phyloP scores from a whole-genome alignment of 2,797 vertebrate species.

The Alfaro cultratus region DNA sequence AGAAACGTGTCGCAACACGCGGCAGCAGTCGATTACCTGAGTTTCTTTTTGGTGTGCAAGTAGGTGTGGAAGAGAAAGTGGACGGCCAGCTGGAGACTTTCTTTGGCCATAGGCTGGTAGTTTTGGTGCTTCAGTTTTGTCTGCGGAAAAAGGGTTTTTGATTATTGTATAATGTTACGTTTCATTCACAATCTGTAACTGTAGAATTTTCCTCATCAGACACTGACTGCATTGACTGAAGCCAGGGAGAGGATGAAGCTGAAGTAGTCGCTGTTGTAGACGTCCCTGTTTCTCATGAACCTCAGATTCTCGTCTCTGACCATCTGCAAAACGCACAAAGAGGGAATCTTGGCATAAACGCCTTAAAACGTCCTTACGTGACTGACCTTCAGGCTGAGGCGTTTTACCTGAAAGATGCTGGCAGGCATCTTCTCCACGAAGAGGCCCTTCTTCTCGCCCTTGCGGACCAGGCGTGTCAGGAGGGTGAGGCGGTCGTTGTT shows the following conservation, averaged over 20 bases:
- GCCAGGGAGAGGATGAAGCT: conserved; percentile 96
- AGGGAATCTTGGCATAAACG: background rate
- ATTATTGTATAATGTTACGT: too few relatives aligned
- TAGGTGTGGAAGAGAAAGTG: conserved; percentile 98
- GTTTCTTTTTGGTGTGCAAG: conserved; percentile 98
- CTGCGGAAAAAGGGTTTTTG: conserved; percentile 70
- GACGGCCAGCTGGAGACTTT: conserved; percentile 93
- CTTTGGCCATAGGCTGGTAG: conserved; percentile 96
- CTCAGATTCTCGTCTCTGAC: conserved; percentile 98
- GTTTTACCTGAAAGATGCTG: conserved; percentile 93
- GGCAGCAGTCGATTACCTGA: conserved; percentile 80
- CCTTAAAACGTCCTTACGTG: background rate
- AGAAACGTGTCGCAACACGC: too few relatives aligned
- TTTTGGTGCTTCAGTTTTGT: conserved; percentile 95
- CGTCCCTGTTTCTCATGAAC: conserved; percentile 98
- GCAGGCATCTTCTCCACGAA: conserved; percentile 99
- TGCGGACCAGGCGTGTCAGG: conserved; percentile 93
- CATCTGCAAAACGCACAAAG: conserved; percentile 79
- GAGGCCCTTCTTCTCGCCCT: conserved; percentile 97
- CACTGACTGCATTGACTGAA: conserved; percentile 93
- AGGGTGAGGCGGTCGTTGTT: conserved; percentile 97
- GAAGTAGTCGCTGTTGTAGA: conserved; percentile 99
- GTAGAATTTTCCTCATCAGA: background rate
- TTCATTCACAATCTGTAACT: background rate
- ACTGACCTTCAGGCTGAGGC: background rate